A percentile compares a stretch with the other conserved stretches of the same genome.
Conservation (phyloP, 2,113 vertebrate genomes). For the Dasyornis broadbenti region DNA sequence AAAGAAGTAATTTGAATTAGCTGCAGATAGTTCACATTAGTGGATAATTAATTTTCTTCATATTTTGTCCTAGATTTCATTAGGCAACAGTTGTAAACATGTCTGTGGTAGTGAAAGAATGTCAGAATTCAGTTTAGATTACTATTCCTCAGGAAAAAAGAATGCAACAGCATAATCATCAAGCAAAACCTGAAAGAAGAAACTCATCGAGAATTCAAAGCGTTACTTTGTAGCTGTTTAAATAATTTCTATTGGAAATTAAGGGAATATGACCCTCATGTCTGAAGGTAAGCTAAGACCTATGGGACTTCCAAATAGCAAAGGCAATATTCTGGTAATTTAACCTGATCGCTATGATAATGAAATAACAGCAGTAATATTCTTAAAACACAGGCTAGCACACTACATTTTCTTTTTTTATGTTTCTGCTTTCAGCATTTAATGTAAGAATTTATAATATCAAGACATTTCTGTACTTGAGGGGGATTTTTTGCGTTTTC, state of each 20-base stretch:
- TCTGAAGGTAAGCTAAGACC: neutral
- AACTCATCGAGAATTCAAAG: neutral
- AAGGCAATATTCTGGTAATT: neutral
- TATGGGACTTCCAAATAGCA: neutral
- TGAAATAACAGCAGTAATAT: neutral
- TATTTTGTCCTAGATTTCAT: constrained; percentile 42
- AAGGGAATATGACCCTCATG: neutral
- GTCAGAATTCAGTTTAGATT: neutral
- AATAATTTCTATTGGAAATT: neutral
- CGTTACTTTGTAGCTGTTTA: neutral
- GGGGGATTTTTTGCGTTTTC: neutral
- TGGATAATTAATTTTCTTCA: constrained; percentile 29
- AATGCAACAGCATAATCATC: neutral
- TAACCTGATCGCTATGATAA: neutral
- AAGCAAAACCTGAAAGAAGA: neutral
- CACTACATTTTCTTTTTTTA: neutral
- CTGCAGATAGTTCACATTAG: neutral
- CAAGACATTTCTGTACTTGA: neutral
- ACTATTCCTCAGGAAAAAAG: neutral
- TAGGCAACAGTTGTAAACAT: constrained; percentile 2
- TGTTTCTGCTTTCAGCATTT: neutral
- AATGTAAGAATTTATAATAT: neutral
- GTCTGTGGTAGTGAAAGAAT: neutral
- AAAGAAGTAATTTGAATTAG: constrained; percentile 33
- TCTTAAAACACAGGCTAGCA: neutral